phyloP scores from a whole-genome alignment of 2,797 vertebrate species.

The Bradypodion ventrale region DNA sequence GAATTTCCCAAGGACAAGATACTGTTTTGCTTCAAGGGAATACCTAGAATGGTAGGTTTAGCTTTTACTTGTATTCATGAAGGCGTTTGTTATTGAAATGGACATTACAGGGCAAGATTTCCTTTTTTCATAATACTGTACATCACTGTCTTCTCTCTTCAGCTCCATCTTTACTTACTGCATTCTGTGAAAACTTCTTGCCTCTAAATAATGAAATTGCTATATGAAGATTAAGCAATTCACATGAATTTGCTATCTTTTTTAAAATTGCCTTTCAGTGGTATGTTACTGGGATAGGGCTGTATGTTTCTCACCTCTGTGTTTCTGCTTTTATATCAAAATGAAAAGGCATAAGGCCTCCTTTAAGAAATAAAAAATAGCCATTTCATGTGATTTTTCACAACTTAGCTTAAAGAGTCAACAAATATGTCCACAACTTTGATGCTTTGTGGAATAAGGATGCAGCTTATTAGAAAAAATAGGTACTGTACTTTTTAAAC shows the following conservation, averaged over 20 bases:
- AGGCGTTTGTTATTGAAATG: conserved; percentile 20
- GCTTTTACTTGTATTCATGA: conserved; percentile 25
- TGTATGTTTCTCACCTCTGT: neutral
- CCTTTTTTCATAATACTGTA: conserved; percentile 23
- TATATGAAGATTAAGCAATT: neutral
- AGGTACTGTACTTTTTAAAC: neutral
- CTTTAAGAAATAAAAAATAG: neutral
- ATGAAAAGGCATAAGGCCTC: neutral
- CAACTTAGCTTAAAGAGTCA: neutral
- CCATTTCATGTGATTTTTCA: neutral
- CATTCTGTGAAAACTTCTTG: neutral
- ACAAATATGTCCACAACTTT: neutral
- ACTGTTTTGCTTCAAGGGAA: conserved; percentile 42
- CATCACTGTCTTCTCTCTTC: neutral
- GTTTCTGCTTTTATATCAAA: neutral
- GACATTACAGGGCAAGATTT: neutral
- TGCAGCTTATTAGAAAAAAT: neutral
- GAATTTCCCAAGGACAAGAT: conserved; percentile 9
- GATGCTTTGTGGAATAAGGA: neutral
- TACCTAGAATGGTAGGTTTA: conserved; percentile 72
- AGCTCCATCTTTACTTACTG: neutral
- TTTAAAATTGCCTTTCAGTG: neutral
- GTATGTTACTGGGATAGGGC: neutral
- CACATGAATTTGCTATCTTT: neutral
- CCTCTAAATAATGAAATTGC: neutral